Conservation (phyloP, 2,113 vertebrate species). For the Paracanthobrama guichenoti region DNA sequence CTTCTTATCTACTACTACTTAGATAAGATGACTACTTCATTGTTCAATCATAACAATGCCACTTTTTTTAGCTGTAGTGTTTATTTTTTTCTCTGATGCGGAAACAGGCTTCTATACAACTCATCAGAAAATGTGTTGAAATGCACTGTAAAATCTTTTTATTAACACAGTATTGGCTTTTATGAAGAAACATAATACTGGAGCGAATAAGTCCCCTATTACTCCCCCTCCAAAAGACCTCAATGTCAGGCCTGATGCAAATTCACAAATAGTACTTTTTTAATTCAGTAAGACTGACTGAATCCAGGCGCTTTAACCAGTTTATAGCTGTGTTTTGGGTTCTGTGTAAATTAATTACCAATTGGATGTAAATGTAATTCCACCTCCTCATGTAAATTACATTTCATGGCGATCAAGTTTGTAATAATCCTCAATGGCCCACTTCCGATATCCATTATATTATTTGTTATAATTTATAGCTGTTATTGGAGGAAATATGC, state of each 20-base stretch:
- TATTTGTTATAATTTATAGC: not conserved
- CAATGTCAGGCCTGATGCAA: not conserved
- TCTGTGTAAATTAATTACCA: not conserved
- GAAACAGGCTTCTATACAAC: not conserved
- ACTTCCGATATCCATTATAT: slow-evolving; percentile 17
- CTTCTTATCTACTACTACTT: no score
- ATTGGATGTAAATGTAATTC: slow-evolving; percentile 17
- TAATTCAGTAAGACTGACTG: not conserved
- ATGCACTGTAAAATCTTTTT: not conserved
- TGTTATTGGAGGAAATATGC: slow-evolving; percentile 1
- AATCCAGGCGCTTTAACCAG: not conserved
- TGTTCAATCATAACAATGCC: not conserved
- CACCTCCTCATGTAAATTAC: slow-evolving; percentile 7
- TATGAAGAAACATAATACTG: not conserved
- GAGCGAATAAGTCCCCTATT: not conserved
- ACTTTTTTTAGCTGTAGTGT: not conserved
- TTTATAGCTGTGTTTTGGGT: not conserved
- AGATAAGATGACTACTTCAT: no score
- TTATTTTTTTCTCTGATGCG: not conserved
- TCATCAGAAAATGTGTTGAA: not conserved
- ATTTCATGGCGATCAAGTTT: not conserved
- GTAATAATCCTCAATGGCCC: not conserved
- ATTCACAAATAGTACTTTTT: not conserved
- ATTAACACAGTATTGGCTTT: not conserved
- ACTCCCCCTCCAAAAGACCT: not conserved